Conservation (phyloP, 2,113 vertebrate genomes). For the Odobenus rosmarus region DNA sequence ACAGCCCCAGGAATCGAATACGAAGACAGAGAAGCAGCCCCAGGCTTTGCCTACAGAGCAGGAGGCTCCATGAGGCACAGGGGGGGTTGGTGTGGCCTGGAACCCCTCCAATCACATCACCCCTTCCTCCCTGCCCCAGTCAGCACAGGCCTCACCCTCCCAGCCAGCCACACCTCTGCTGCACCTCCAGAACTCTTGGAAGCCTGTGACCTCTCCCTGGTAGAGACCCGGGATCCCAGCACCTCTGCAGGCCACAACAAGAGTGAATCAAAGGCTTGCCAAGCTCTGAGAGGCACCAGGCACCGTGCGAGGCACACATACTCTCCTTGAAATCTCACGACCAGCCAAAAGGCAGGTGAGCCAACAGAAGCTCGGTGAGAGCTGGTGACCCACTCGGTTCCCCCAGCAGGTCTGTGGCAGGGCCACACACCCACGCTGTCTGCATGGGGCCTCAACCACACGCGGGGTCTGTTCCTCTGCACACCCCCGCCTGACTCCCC, state of each 20-base stretch:
- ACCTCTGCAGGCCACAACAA: not conserved
- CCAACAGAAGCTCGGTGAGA: not conserved
- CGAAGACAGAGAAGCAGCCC: not conserved
- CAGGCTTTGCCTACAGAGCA: too few species aligned
- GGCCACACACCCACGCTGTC: not conserved
- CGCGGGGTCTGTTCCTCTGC: not conserved
- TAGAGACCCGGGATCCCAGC: not conserved
- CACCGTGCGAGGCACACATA: accelerated
- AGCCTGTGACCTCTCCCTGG: not conserved
- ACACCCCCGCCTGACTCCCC: not conserved
- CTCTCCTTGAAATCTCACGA: not conserved
- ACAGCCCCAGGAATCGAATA: not conserved
- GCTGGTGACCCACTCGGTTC: not conserved
- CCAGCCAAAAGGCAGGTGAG: not conserved
- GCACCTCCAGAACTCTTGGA: accelerated
- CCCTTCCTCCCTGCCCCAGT: too few species aligned
- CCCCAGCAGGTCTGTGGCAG: not conserved
- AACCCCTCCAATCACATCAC: not conserved
- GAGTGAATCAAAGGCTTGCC: accelerated
- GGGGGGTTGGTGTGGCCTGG: not conserved
- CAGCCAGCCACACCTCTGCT: not conserved
- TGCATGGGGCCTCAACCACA: accelerated
- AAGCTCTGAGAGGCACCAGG: not conserved
- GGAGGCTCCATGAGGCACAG: not conserved
- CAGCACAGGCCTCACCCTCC: not conserved